phyloP scores from a whole-genome alignment of 53 echinoderm and acorn worm species.

The Astropecten irregularis region DNA sequence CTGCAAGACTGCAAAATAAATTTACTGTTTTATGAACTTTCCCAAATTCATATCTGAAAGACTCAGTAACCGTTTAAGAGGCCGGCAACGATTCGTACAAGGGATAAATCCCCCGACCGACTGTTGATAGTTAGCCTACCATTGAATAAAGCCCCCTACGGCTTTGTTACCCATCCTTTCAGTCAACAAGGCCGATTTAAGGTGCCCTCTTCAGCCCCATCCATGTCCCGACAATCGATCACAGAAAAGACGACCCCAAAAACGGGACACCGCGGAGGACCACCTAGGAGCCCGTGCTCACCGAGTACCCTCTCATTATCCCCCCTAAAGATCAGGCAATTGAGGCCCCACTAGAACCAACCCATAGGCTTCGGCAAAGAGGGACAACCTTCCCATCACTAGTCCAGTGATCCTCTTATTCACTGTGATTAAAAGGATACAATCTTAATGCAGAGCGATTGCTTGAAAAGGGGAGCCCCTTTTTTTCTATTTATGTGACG shows the following conservation, averaged over 20 bases:
- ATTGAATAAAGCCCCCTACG: constrained; percentile 15
- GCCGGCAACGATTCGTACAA: constrained; percentile 1
- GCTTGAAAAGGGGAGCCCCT: neutral
- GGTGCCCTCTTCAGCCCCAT: constrained; percentile 18
- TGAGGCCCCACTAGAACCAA: constrained; percentile 19
- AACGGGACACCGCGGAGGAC: constrained; percentile 15
- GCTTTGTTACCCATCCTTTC: constrained; percentile 1
- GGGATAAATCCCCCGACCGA: neutral
- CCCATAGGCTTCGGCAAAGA: constrained; percentile 8
- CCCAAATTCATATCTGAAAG: too few species aligned
- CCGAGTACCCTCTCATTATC: constrained; percentile 5
- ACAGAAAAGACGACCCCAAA: neutral
- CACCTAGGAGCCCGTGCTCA: constrained; percentile 24
- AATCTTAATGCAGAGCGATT: constrained; percentile 11
- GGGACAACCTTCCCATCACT: neutral
- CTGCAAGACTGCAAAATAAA: too few species aligned
- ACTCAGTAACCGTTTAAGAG: constrained; percentile 17
- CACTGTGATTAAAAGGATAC: neutral
- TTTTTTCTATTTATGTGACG: neutral
- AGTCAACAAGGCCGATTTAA: constrained; percentile 30
- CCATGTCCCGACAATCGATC: constrained; percentile 19
- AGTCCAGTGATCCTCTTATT: too few species aligned
- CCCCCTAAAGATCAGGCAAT: neutral
- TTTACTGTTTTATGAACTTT: too few species aligned
- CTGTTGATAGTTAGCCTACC: constrained; percentile 36